Percentiles rank a stretch among this genome's conserved stretches.
Evolutionary conservation across 1,140 invertebrate species (phyloP).

Genomic region (Oryctes rhinoceros): DNA sequence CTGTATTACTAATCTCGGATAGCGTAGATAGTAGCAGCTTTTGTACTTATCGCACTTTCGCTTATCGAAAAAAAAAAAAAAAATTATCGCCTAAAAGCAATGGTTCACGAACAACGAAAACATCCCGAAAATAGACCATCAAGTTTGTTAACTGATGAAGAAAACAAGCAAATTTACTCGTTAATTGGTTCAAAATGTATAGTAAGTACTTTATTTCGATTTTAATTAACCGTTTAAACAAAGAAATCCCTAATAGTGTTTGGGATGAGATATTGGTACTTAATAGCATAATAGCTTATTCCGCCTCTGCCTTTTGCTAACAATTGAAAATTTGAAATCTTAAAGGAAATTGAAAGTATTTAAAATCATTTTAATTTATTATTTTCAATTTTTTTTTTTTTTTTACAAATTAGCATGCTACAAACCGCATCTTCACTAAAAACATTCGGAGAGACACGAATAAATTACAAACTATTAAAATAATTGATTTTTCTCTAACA

Average conservation of each 20-base stretch:
- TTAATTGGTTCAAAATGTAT: constrained; percentile 85
- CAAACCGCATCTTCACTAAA: no score
- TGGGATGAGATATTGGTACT: no score
- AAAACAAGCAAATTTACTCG: constrained; percentile 85
- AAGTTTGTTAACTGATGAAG: constrained; percentile 74
- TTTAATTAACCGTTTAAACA: no score
- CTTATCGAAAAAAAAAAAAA: not conserved
- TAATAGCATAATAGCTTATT: no score
- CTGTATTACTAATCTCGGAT: no score
- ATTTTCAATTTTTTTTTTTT: no score
- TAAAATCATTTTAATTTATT: no score
- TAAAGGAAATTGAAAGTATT: no score
- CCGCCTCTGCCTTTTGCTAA: no score
- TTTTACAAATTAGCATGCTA: not conserved
- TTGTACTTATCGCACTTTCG: not conserved
- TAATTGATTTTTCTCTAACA: constrained; percentile 27
- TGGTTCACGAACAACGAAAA: not conserved
- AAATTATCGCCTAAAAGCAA: not conserved
- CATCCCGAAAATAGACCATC: constrained; percentile 53
- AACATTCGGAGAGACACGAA: no score
- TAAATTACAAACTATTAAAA: not conserved
- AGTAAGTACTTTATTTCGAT: constrained; percentile 64
- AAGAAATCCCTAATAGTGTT: no score
- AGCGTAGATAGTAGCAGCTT: not conserved
- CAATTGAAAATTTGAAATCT: no score